Conservation (phyloP, 2,797 vertebrate species). For the Eulemur coronatus region DNA sequence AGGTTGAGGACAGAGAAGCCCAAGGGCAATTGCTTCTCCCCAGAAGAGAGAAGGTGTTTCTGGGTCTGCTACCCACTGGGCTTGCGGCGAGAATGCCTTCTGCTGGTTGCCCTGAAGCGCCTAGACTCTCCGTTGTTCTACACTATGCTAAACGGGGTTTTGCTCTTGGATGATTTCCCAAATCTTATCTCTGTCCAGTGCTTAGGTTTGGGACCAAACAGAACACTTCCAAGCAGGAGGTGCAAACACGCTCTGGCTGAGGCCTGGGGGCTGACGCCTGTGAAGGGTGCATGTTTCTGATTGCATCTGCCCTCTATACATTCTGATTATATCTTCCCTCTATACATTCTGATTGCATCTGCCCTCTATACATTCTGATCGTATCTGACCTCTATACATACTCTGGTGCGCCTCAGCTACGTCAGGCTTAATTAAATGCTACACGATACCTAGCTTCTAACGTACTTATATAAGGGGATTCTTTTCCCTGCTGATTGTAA, state of each 20-base stretch:
- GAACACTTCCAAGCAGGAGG: neutral
- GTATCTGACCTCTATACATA: neutral
- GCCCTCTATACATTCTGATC: no score
- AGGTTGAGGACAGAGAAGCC: neutral
- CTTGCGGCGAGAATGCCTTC: neutral
- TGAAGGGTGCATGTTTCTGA: neutral
- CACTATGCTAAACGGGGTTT: neutral
- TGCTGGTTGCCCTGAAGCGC: neutral
- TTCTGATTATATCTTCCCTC: neutral
- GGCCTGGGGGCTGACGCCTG: neutral
- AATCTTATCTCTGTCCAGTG: neutral
- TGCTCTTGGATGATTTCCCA: neutral
- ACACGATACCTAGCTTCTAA: constrained; percentile 50
- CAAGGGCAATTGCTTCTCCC: neutral
- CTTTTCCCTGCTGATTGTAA: constrained; percentile 29
- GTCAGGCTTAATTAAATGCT: constrained; percentile 67
- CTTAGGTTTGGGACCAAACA: neutral
- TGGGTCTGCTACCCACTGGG: neutral
- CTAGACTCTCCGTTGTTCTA: neutral
- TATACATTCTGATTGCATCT: neutral
- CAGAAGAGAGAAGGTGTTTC: neutral
- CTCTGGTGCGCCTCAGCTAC: neutral
- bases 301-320: neutral
- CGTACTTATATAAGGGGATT: constrained; percentile 74
- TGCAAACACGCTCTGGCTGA: neutral